Evolutionary conservation across 2,113 vertebrate genomes (phyloP).

Genomic region (Tonatia bakeri): DNA sequence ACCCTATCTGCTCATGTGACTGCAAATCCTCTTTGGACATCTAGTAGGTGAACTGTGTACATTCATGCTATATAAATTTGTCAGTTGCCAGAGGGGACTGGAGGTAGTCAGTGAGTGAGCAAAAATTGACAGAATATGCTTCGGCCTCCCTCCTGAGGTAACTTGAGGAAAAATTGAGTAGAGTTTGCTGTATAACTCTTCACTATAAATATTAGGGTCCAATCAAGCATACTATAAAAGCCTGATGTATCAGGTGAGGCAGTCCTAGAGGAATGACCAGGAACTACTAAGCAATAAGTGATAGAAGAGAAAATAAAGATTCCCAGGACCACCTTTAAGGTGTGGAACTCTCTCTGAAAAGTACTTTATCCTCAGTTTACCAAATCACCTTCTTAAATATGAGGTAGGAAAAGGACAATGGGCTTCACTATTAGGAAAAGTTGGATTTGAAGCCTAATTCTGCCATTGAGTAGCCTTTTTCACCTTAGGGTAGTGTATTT

Average conservation of each 20-base stretch:
- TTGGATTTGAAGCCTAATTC: neutral
- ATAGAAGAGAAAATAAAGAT: neutral
- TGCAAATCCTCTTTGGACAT: neutral
- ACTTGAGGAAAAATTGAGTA: neutral
- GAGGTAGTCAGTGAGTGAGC: neutral
- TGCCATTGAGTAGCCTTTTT: neutral
- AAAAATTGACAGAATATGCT: neutral
- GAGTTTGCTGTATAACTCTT: neutral
- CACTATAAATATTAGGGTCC: neutral
- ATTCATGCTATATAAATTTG: neutral
- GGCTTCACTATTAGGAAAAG: neutral
- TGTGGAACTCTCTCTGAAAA: neutral
- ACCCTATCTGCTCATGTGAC: neutral
- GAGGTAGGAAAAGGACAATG: neutral
- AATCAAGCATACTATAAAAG: neutral
- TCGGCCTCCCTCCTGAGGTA: neutral
- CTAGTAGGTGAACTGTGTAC: neutral
- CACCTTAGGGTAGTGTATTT: neutral
- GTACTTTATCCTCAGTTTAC: neutral
- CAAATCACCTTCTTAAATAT: neutral
- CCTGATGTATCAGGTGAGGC: neutral
- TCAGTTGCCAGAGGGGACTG: neutral
- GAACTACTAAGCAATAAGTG: neutral
- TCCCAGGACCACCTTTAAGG: neutral
- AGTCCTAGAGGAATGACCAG: neutral